These are phyloP conservation scores for Rugalucina vietnamica DNA, from an alignment of 2,888 invertebrate genomes.

Conservation along the genomic window DNA sequence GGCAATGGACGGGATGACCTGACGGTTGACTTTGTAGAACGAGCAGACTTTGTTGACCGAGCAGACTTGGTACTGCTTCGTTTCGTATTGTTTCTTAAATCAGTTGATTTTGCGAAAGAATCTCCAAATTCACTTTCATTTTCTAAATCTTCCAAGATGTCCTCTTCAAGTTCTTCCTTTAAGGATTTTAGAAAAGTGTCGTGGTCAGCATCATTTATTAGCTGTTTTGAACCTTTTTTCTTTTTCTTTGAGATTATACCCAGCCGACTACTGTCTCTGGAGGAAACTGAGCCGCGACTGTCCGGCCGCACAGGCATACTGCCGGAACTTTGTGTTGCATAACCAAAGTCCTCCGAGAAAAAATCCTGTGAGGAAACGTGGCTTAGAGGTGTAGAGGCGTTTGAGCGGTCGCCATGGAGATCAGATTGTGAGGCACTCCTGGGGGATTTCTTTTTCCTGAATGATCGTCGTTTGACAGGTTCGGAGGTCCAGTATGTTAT, in stretches of 20 bases:
- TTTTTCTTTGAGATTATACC: constrained; percentile 67
- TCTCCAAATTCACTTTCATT: constrained; percentile 63
- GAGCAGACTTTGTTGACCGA: constrained; percentile 49
- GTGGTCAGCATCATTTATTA: constrained; percentile 65
- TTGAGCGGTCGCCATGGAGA: constrained; percentile 69
- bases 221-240: constrained; percentile 66
- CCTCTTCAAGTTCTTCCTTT: constrained; percentile 76
- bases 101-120: constrained; percentile 40
- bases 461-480: constrained; percentile 62
- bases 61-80: constrained; percentile 37
- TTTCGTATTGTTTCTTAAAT: constrained; percentile 3
- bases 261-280: constrained; percentile 53
- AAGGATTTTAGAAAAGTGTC: constrained; percentile 71
- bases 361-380: constrained; percentile 71
- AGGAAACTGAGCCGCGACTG: constrained; percentile 70
- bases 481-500: constrained; percentile 77
- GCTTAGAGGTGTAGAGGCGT: constrained; percentile 75
- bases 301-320: constrained; percentile 64
- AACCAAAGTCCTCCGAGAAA: constrained; percentile 73
- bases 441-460: constrained; percentile 69
- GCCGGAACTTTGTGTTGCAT: constrained; percentile 65
- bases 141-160: constrained; percentile 70
- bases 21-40: constrained; percentile 37
- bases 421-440: constrained; percentile 63
- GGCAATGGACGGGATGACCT: constrained; percentile 49